These are phyloP conservation scores for Carlito syrichta DNA, from an alignment of 2,113 vertebrate species.

Conservation along the genomic window DNA sequence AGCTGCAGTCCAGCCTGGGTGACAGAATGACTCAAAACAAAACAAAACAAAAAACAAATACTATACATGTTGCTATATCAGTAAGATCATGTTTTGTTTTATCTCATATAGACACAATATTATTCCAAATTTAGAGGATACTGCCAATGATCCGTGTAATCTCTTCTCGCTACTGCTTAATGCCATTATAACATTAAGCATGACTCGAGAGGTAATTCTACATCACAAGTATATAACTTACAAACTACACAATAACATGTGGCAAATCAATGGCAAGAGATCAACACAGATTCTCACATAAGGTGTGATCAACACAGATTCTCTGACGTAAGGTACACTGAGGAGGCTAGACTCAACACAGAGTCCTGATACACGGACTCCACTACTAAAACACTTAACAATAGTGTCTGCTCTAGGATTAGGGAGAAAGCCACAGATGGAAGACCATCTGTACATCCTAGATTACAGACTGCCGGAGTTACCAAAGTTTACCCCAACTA, in stretches of 20 bases:
- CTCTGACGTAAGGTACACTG: rapidly evolving
- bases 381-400: not conserved
- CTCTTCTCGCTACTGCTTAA: not conserved
- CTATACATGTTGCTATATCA: not conserved
- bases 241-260: not conserved
- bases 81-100: not conserved
- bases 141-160: not conserved
- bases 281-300: not conserved
- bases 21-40: no score
- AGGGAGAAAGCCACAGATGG: not conserved
- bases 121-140: not conserved
- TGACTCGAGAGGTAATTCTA: not conserved
- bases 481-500: not conserved
- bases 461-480: not conserved
- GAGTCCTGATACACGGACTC: rapidly evolving
- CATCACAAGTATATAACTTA: not conserved
- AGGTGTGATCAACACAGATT: not conserved
- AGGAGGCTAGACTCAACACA: not conserved
- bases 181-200: not conserved
- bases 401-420: not conserved
- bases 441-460: not conserved
- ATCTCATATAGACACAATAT: not conserved
- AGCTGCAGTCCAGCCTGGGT: no score
- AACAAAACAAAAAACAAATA: no score
- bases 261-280: not conserved